These are phyloP conservation scores for Anser cygnoides DNA, from an alignment of 2,113 vertebrate species.

Conservation along the genomic window DNA sequence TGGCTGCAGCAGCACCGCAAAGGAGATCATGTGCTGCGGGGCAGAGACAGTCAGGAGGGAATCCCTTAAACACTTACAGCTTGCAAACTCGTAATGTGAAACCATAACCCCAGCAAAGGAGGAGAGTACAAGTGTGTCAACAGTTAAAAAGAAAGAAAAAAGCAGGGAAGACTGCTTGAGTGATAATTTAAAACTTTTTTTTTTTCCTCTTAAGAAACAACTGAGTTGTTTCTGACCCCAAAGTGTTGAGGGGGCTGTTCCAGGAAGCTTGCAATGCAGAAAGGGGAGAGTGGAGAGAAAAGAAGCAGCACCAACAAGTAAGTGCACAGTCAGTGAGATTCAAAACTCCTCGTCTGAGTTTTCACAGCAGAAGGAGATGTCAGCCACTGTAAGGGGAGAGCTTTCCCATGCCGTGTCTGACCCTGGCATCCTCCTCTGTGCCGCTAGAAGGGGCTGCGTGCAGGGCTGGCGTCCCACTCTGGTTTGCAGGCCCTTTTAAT, in stretches of 20 bases:
- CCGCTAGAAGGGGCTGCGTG: background rate
- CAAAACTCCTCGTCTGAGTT: background rate
- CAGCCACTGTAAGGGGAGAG: background rate
- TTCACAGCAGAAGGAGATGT: background rate
- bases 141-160: background rate
- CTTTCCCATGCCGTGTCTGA: background rate
- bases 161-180: background rate
- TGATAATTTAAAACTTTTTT: background rate
- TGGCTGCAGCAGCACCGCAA: rapidly evolving
- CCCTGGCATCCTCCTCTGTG: background rate
- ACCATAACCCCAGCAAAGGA: background rate
- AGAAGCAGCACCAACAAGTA: background rate
- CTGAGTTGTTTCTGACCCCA: background rate
- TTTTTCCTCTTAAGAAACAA: background rate
- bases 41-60: background rate
- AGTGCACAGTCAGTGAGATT: background rate
- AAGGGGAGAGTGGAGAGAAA: background rate
- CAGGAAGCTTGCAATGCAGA: background rate
- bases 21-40: background rate
- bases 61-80: background rate
- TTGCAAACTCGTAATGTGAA: background rate
- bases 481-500: rapidly evolving
- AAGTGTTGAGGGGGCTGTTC: background rate
- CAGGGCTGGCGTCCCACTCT: background rate
- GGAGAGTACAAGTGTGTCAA: background rate